Evolutionary conservation across 2,797 vertebrate species (phyloP), one percentile per base, ranked within the genome.

Genomic region (Aphelocoma californica): DNA sequence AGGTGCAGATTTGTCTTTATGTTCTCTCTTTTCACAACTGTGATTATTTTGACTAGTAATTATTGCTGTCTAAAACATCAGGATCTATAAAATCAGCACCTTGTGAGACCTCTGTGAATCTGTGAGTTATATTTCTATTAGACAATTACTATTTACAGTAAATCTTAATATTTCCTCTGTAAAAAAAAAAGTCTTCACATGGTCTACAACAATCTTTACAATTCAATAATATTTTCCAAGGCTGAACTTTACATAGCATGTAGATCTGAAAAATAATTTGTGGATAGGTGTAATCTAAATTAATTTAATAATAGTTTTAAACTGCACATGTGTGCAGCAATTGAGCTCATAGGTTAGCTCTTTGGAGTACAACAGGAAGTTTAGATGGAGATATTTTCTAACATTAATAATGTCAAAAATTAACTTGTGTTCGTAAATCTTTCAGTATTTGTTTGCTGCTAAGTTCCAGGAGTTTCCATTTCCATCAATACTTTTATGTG

Each of bases 381-480:
- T 75, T 75, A 21, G 57, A 57, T 80, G 31, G 70, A 92, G 16
- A 16, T 78, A 36, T 64, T 92, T 78, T 88, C 60, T 69, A 60
- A 82, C 14, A 75, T 80, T 67, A 91, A 75, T 44, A 94, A 84
- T 34, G 17, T 83, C 29, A 83, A 75, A 88, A 81, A 60, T 71
- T 94, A 53, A 73, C 42, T 85, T 54, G 13, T 61, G 32, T 60
- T 78, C 72, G 69, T 80, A 70, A 62, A 88, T 44, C 79, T 84
- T 56, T 67, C 25, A 88, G 20, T 34, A 62, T 95, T 95, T 97
- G 42, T 73, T 95, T 96, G 53, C 67, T 90, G 54, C 72, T 83
- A 85, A 88, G 14, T 79, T 95, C 48, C 77, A 45, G 45, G 66
- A 93, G 88, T 92, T 92, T 91, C 69, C 53, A 48, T 78, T 94